Base-by-base conservation (phyloP, 1,140 invertebrate genomes). In the Drosophila malerkotliana region DNA sequence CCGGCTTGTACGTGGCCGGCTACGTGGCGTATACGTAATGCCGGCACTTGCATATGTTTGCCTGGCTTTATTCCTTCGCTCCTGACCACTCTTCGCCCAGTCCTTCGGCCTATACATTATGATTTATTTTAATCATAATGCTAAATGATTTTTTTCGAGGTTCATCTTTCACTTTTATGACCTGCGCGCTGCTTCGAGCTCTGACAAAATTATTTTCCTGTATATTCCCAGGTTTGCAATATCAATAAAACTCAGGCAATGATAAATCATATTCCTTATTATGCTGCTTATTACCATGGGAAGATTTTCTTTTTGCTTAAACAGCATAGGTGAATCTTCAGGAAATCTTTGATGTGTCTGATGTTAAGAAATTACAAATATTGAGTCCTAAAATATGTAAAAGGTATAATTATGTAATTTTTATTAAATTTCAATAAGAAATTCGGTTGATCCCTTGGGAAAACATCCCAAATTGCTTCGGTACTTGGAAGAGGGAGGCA, bases 61-160 rank as follows among this genome's bases (percentile, higher is more conserved):
- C 37, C 61, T 63, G 58, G 64, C 39, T 55, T 63, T 52, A 66
- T 63, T 49, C 26, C 14, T 18, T 18, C 41, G 2, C 41, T 7
- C 6, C 39, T 52, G 30, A 14, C 30, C 56, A 6, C 9, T 64
- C 41, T 6, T n/a, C 6, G 24, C 24, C 10, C 1, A n/a, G 24
- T 26, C 44, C 52, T 55, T 18, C 9, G 12, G 54, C 52, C 61
- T 68, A 75, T 72, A 66, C 58, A 88, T 88, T 77, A 88, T 88
- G 83, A 88, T 88, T 88, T 88, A 88, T 88, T 88, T 88, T 88
- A 88, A 88, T 88, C 83, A 88, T 88, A 79, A 88, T 88, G 83
- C 84, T 88, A 88, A 88, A 88, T 87, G 83, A 87, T 88, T 77
- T 77, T 66, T 71, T 85, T 63, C 45, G 21, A 55, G 51, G 51